Conservation (phyloP, 2,888 invertebrate genomes). For the Masnerella sp. region DNA sequence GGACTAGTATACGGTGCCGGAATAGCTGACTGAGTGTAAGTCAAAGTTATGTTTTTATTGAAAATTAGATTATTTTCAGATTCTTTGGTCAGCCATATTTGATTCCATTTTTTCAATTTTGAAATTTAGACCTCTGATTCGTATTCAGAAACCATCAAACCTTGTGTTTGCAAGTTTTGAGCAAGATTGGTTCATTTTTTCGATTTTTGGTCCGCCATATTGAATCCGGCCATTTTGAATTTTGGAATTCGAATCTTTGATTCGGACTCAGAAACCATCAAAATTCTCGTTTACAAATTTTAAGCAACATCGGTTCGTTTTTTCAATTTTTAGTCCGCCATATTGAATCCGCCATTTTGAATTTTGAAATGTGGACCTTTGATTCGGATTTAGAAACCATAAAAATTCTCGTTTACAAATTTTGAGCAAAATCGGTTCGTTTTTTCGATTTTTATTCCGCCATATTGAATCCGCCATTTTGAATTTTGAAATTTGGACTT, state of each 20-base stretch:
- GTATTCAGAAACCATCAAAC: constrained; percentile 1
- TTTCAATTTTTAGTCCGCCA: constrained; percentile 1
- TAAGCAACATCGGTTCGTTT: not conserved
- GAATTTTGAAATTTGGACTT: no score
- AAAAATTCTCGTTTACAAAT: constrained; percentile 3
- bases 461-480: no score
- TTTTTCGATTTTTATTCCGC: not conserved
- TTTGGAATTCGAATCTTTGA: no score
- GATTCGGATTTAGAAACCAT: not conserved
- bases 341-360: constrained; percentile 9
- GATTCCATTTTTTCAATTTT: constrained; percentile 1
- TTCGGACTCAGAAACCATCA: no score
- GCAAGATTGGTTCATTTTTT: not conserved
- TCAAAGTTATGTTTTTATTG: not conserved
- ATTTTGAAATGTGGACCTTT: not conserved
- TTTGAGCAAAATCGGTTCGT: not conserved
- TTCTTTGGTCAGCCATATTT: constrained; percentile 3
- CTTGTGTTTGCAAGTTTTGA: not conserved
- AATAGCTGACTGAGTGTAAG: constrained; percentile 1
- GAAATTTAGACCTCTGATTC: not conserved
- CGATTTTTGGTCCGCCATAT: not conserved
- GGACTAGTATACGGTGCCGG: not conserved
- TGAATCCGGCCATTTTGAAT: no score
- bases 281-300: no score
- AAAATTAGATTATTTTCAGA: not conserved